phyloP scores from a whole-genome alignment of 2,888 invertebrate genomes.

The Fragum fragum region DNA sequence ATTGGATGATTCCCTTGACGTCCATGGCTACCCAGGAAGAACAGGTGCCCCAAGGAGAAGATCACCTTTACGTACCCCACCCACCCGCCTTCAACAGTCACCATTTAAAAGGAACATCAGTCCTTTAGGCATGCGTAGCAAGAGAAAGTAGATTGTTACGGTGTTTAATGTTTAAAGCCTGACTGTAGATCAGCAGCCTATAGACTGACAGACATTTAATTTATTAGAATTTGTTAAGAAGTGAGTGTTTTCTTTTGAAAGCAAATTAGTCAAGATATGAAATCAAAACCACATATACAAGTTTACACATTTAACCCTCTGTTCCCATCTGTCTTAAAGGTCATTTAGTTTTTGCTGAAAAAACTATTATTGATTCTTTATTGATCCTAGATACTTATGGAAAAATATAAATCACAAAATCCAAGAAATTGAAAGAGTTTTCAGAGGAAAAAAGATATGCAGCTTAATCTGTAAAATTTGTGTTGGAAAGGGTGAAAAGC shows the following conservation, averaged over 20 bases:
- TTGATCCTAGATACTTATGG: too few species aligned
- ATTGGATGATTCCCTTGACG: slow-evolving; percentile 88
- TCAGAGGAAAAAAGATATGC: too few species aligned
- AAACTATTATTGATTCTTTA: too few species aligned
- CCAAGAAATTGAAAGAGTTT: too few species aligned
- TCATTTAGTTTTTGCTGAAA: too few species aligned
- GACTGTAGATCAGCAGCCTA: slow-evolving; percentile 3
- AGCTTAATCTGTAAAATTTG: too few species aligned
- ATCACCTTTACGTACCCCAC: slow-evolving; percentile 76
- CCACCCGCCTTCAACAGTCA: slow-evolving; percentile 77
- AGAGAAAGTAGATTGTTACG: slow-evolving; percentile 60
- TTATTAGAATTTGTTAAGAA: neutral
- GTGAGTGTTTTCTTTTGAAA: neutral
- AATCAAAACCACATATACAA: slow-evolving; percentile 1
- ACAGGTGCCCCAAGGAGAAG: slow-evolving; percentile 67
- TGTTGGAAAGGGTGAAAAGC: too few species aligned
- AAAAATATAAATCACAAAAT: too few species aligned
- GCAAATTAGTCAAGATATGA: slow-evolving; percentile 14
- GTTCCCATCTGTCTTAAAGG: too few species aligned
- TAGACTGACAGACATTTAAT: neutral
- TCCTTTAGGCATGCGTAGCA: slow-evolving; percentile 72
- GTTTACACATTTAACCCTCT: too few species aligned
- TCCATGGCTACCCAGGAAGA: slow-evolving; percentile 69
- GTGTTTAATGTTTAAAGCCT: neutral
- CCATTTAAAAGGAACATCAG: slow-evolving; percentile 77